Conservation (phyloP, 2,113 vertebrate species). For the Lethenteron camtschaticum region DNA sequence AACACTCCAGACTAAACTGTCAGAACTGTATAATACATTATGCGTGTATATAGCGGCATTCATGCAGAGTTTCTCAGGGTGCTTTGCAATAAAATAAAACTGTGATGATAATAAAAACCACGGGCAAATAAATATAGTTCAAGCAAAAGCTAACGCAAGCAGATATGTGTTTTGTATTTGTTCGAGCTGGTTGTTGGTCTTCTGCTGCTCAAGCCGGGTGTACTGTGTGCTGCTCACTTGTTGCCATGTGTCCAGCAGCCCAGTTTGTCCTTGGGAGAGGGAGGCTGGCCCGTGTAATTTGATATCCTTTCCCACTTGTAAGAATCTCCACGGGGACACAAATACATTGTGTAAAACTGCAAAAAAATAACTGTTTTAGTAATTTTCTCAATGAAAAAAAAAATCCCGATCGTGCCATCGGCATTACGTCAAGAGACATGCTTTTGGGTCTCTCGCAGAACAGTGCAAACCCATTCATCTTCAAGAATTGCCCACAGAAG, state of each 20-base stretch:
- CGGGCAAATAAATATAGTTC: too few relatives aligned
- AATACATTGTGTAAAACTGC: constrained; percentile 67
- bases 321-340: constrained; percentile 29
- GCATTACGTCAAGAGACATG: background rate
- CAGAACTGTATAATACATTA: too few relatives aligned
- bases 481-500: background rate
- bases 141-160: too few relatives aligned
- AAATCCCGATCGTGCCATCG: background rate
- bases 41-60: too few relatives aligned
- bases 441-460: background rate
- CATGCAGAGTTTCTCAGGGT: too few relatives aligned
- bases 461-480: background rate
- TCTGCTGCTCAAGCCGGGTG: background rate
- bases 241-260: constrained; percentile 83
- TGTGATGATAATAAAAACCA: too few relatives aligned
- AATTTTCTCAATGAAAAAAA: background rate
- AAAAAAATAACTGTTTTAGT: constrained; percentile 12
- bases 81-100: too few relatives aligned
- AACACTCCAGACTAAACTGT: too few relatives aligned
- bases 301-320: constrained; percentile 67
- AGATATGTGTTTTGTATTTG: background rate
- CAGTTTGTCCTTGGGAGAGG: constrained; percentile 80
- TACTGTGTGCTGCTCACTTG: constrained; percentile 30
- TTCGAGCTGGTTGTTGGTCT: background rate
- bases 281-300: constrained; percentile 52